These are phyloP conservation scores for Nezara viridula DNA, from an alignment of 2,888 invertebrate genomes.

Conservation along the genomic window DNA sequence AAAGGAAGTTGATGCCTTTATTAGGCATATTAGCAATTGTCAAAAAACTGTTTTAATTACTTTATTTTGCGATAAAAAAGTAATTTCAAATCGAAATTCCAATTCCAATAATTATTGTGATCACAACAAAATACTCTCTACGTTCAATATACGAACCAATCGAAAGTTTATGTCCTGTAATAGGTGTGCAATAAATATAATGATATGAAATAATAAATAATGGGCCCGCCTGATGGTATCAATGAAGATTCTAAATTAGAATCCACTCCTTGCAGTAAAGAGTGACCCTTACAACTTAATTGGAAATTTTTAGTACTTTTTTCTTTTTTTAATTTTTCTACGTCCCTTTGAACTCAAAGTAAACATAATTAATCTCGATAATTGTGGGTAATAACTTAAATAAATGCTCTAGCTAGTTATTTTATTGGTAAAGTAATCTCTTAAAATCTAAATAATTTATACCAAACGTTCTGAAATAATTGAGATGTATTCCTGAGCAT, in stretches of 20 bases:
- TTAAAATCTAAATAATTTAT: background rate
- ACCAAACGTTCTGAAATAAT: background rate
- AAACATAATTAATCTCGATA: background rate
- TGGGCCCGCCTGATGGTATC: background rate
- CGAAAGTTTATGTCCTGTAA: background rate
- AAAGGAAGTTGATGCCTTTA: background rate
- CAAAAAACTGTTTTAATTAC: background rate
- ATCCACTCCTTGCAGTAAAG: background rate
- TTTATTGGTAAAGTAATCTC: background rate
- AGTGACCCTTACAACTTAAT: slow-evolving; percentile 12
- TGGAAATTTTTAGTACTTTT: background rate
- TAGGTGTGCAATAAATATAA: slow-evolving; percentile 20
- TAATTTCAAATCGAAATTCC: background rate
- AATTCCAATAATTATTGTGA: background rate
- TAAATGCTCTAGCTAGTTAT: background rate
- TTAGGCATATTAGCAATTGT: background rate
- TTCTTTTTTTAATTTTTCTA: background rate
- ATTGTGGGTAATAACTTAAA: background rate
- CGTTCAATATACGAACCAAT: background rate
- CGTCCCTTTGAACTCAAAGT: slow-evolving; percentile 5
- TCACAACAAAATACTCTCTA: background rate
- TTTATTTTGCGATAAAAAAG: background rate
- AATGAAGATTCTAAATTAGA: slow-evolving; percentile 11
- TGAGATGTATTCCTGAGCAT: background rate
- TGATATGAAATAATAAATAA: slow-evolving; percentile 28